Percentiles rank a stretch among this genome's conserved stretches.
Evolutionary conservation across 2,797 vertebrate species (phyloP).

Genomic region (Sebastes ruberrimus): DNA sequence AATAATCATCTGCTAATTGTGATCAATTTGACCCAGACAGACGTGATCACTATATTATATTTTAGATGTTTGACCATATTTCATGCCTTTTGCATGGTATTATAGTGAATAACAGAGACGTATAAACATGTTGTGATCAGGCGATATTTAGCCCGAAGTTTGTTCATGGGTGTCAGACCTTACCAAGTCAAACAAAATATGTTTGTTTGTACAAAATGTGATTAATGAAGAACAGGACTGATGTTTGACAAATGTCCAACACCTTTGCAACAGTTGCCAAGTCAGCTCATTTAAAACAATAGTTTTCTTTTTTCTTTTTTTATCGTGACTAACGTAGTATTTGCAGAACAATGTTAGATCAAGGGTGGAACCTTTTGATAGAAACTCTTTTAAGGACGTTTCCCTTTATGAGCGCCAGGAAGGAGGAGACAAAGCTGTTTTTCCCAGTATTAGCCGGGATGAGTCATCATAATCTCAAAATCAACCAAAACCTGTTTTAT

Average conservation of each 20-base stretch:
- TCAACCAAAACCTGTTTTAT: conserved; percentile 86
- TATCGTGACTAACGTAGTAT: conserved; percentile 44
- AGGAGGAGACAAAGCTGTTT: conserved; percentile 74
- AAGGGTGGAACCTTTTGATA: conserved; percentile 67
- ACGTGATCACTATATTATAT: background rate
- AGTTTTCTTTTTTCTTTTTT: conserved; percentile 8
- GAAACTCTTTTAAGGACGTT: conserved; percentile 69
- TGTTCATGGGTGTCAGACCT: background rate
- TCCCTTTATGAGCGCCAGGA: conserved; percentile 67
- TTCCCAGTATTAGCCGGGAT: conserved; percentile 75
- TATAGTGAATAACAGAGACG: background rate
- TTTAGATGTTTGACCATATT: background rate
- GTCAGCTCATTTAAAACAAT: conserved; percentile 41
- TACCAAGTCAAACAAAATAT: conserved; percentile 21
- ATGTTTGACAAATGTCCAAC: conserved; percentile 22
- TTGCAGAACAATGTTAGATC: conserved; percentile 61
- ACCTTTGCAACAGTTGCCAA: conserved; percentile 25
- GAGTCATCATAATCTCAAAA: conserved; percentile 83
- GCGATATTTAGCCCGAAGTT: background rate
- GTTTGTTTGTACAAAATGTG: conserved; percentile 30
- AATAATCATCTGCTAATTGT: too few species aligned
- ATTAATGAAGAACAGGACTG: conserved; percentile 29
- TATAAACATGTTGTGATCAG: background rate
- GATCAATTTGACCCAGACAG: too few species aligned
- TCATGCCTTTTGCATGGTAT: background rate